Base-by-base conservation (phyloP, 2,888 invertebrate species). In the Cantharis rufa region DNA sequence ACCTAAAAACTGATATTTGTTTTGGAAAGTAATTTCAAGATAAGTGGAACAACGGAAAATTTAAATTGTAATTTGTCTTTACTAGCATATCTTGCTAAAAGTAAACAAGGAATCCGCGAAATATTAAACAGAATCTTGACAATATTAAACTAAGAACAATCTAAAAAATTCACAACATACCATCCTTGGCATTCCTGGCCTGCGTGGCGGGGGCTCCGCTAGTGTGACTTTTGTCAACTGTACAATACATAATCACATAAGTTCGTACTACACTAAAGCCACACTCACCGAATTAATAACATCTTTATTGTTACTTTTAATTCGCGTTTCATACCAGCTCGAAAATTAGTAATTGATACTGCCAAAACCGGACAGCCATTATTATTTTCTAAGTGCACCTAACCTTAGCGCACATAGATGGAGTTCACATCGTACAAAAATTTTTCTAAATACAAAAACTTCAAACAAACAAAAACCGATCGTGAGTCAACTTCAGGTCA, bases 111-210 rank as follows among this genome's bases (percentile, higher is more conserved):
- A 48, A n/a, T n/a, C 0, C 7, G n/a, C 21, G 21, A 66, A 66
- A 66, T 21, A 66, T 66, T 24, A 66, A 21, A 66, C n/a, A 2
- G 7, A 13, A 66, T 66, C 32, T 70, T 48, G 21, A 70, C 13
- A 7, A n/a, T 48, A 48, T 48, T 48, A 48, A 13, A 48, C n/a
- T 48, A 48, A 7, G 48, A 71, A 64, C 69, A 72, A 69, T 62
- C 28, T 15, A 75, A 71, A 48, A 63, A 48, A 28, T 61, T 66
- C 70, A 24, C 32, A 72, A 77, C 82, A 91, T 91, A 93, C 93
- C 93, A 91, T 93, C 93, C 92, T 93, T 93, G 90, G 92, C 91
- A 90, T 90, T 92, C 90, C 92, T 91, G 88, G 92, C 89, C 91
- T 91, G 90, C 92, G 92, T 87, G 92, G 92, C 90, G 91, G 92